Evolutionary conservation across 2,797 vertebrate species (phyloP), one percentile per base, ranked within the genome.

Genomic region (Helarctos malayanus): DNA sequence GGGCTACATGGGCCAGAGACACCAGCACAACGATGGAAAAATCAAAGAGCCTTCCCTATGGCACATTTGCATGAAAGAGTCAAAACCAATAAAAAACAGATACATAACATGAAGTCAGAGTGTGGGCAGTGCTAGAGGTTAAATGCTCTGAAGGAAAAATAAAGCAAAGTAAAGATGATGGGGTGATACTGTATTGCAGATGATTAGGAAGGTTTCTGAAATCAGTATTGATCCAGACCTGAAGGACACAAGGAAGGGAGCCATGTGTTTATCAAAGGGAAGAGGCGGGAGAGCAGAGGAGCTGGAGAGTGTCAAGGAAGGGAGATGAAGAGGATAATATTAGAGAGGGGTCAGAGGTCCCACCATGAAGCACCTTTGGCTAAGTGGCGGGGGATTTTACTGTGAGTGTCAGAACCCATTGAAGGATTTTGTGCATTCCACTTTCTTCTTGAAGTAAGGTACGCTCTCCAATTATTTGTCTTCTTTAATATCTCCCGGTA

Each of bases 61-160:
- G 29, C 2, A 54, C 7, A 78, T 88, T 69, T 81, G n/a, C 71
- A 79, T 54, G 23, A 76, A 73, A 89, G 29, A 88, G 29, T 87
- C 41, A 71, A 93, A 93, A 84, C 4, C 68, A 91, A 82, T 69
- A 81, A 81, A 81, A 86, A 76, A 73, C 4, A 73, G 23, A 82
- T 35, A 59, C 15, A 69, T 68, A 71, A 81, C 71, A 71, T 10
- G 18, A 94, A 79, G 16, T 71, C 38, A 81, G 14, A 7, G 38
- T 59, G 1, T 21, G 29, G 35, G 19, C 23, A 25, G 4, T 56
- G 23, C 47, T 71, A 41, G 38, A 65, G 11, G 47, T 45, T 85
- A 91, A 89, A 10, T 14, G 13, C 35, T 86, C 87, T 57, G 47
- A 94, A 69, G 75, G 45, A 88, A 95, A 65, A 52, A 61, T 75